Evolutionary conservation across 2,888 invertebrate genomes (phyloP).

Genomic region (Penaeus monodon): DNA sequence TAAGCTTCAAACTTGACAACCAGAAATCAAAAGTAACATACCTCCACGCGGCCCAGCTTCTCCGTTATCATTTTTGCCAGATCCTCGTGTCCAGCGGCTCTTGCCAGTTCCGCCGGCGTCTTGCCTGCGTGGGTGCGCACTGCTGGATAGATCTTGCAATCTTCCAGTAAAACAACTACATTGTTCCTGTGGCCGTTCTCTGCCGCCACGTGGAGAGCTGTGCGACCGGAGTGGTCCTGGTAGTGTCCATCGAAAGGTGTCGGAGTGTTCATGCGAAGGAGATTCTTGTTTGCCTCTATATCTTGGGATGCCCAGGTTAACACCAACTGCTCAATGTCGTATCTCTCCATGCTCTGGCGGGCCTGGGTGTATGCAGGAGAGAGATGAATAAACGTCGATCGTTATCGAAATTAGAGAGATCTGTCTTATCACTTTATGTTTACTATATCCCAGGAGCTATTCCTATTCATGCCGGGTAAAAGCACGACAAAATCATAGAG

Average conservation of each 20-base stretch:
- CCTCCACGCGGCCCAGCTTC: neutral
- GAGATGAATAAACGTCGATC: no score
- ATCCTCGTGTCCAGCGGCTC: slow-evolving; percentile 4
- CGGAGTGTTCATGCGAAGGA: slow-evolving; percentile 1
- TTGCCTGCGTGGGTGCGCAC: no score
- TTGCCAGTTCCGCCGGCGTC: slow-evolving; percentile 3
- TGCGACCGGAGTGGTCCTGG: neutral
- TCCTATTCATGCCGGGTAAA: no score
- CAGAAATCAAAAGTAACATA: neutral
- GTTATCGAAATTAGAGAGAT: no score
- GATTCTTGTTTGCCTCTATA: neutral
- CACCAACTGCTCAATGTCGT: slow-evolving; percentile 16
- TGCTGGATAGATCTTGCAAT: neutral
- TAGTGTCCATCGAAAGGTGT: slow-evolving; percentile 14
- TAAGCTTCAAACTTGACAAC: neutral
- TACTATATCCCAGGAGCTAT: no score
- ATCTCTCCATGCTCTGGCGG: slow-evolving; percentile 4
- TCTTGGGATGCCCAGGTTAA: neutral
- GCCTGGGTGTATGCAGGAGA: no score
- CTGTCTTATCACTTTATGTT: no score
- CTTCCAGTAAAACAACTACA: neutral
- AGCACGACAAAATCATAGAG: no score
- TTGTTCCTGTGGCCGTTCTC: neutral
- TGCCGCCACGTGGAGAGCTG: slow-evolving; percentile 15
- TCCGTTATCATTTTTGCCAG: neutral